Evolutionary conservation across 2,113 vertebrate species (phyloP).

Genomic region (Chaenocephalus aceratus): DNA sequence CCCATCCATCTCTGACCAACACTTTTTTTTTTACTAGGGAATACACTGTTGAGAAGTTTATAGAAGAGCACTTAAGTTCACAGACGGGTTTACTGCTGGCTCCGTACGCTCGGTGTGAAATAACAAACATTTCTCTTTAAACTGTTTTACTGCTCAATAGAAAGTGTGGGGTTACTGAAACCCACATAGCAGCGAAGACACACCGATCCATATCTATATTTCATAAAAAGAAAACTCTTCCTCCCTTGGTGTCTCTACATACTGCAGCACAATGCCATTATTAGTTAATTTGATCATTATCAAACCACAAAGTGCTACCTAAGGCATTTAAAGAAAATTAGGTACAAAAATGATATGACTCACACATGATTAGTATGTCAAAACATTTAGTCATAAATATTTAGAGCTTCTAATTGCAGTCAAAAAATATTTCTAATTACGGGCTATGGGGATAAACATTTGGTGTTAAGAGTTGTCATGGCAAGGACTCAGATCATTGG

Average conservation of each 20-base stretch:
- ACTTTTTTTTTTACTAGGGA: slow-evolving; percentile 50
- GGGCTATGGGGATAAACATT: background rate
- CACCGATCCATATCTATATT: slow-evolving; percentile 25
- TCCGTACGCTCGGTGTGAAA: slow-evolving; percentile 64
- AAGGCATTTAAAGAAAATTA: slow-evolving; percentile 1
- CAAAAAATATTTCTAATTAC: background rate
- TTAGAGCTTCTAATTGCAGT: background rate
- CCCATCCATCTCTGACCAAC: slow-evolving; percentile 52
- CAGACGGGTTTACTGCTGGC: slow-evolving; percentile 77
- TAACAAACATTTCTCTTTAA: slow-evolving; percentile 74
- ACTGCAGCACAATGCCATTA: background rate
- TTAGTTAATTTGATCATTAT: slow-evolving; percentile 37
- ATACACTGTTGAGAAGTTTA: slow-evolving; percentile 66
- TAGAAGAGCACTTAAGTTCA: slow-evolving; percentile 72
- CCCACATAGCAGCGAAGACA: slow-evolving; percentile 25
- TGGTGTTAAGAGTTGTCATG: background rate
- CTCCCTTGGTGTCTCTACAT: background rate
- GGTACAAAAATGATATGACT: background rate
- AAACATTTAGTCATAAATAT: background rate
- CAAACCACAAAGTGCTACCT: background rate
- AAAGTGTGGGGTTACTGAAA: slow-evolving; percentile 16
- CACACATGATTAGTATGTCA: background rate
- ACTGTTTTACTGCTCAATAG: slow-evolving; percentile 44
- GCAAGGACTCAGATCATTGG: background rate
- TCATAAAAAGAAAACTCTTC: background rate